Evolutionary conservation across 2,888 invertebrate species (phyloP).

Genomic region (Piscicola geometra): DNA sequence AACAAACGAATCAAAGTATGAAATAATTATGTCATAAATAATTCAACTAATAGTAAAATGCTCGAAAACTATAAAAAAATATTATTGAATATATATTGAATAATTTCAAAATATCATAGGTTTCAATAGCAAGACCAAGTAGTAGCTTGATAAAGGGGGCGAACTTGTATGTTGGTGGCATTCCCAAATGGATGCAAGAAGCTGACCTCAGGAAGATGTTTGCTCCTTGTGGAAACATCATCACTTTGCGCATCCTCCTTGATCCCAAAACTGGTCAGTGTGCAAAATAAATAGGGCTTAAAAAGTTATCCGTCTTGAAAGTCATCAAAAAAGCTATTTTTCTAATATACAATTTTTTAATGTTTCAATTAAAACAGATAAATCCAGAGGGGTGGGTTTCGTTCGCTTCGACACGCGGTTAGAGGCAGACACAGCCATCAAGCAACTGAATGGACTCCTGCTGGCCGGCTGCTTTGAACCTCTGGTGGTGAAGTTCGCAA

Average conservation of each 20-base stretch:
- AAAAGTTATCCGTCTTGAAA: not conserved
- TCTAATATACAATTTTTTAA: not conserved
- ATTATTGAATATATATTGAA: too few species aligned
- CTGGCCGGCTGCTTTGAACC: conserved; percentile 81
- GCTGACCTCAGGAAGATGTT: conserved; percentile 57
- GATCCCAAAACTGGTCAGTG: conserved; percentile 55
- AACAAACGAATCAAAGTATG: conserved; percentile 30
- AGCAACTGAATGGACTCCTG: conserved; percentile 80
- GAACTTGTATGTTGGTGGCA: conserved; percentile 57
- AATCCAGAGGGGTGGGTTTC: conserved; percentile 87
- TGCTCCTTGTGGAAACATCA: conserved; percentile 56
- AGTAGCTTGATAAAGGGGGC: conserved; percentile 57
- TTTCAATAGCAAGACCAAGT: conserved; percentile 57
- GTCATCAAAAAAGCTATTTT: not conserved
- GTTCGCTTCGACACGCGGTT: conserved; percentile 83
- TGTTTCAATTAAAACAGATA: conserved; percentile 59
- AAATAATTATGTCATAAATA: too few species aligned
- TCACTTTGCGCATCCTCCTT: conserved; percentile 57
- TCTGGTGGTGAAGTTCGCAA: conserved; percentile 90
- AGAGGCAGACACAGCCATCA: conserved; percentile 84
- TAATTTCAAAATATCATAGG: conserved; percentile 53
- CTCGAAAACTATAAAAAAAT: too few species aligned
- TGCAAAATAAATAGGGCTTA: not conserved
- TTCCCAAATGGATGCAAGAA: conserved; percentile 56
- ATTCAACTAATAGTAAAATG: too few species aligned